These are phyloP conservation scores for Aphelinus certus DNA, from an alignment of 1,140 invertebrate species.

Conservation along the genomic window DNA sequence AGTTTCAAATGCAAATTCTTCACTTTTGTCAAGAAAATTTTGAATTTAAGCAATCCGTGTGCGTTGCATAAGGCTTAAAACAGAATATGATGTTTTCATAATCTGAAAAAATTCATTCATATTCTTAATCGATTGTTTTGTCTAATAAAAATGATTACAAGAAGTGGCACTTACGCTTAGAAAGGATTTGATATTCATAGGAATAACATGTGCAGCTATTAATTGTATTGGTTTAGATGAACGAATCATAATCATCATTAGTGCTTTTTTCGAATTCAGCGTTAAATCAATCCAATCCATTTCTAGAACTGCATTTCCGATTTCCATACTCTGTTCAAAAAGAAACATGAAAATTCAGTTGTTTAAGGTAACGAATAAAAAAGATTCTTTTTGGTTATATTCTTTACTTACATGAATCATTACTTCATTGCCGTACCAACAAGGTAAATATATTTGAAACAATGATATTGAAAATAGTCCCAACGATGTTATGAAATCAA, in stretches of 20 bases:
- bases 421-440: constrained; percentile 33
- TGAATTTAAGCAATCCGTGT: too few species aligned
- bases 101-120: constrained; percentile 5
- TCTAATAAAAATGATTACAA: neutral
- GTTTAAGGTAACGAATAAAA: too few species aligned
- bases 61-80: constrained; percentile 8
- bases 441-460: constrained; percentile 16
- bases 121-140: too few species aligned
- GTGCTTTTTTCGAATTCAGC: constrained; percentile 2
- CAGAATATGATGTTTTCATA: constrained; percentile 24
- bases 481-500: neutral
- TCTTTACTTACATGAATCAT: constrained; percentile 15
- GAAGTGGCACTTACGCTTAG: constrained; percentile 1
- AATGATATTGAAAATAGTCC: neutral
- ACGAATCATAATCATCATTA: constrained; percentile 25
- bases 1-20: too few species aligned
- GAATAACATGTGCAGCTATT: neutral
- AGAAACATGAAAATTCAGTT: neutral
- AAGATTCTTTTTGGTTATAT: neutral
- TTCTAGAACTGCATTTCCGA: constrained; percentile 11
- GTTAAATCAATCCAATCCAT: constrained; percentile 10
- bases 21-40: too few species aligned
- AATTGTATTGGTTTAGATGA: constrained; percentile 6
- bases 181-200: constrained; percentile 19
- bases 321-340: constrained; percentile 20